Percentiles rank a stretch among this genome's conserved stretches.
These are phyloP conservation scores for Lasiommata megera DNA, from an alignment of 2,888 invertebrate genomes.

Conservation along the genomic window DNA sequence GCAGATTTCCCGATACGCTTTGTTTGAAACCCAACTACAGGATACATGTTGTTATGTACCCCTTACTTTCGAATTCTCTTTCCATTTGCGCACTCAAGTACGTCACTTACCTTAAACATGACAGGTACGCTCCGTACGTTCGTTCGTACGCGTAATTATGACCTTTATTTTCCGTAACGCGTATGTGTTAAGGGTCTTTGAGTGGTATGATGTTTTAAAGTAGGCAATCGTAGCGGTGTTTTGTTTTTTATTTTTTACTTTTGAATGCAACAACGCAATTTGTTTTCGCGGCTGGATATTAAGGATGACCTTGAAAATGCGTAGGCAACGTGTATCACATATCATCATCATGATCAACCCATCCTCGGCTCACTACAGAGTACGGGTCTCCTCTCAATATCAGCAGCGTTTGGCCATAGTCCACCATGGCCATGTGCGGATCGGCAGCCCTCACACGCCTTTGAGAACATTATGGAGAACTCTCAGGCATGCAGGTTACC, in stretches of 20 bases:
- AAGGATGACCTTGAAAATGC: too few relatives aligned
- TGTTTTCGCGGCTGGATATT: too few relatives aligned
- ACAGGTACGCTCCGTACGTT: constrained; percentile 22
- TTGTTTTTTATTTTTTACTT: not conserved
- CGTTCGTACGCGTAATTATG: constrained; percentile 23
- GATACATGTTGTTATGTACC: constrained; percentile 31
- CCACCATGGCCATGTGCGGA: too few relatives aligned
- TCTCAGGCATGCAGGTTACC: too few relatives aligned
- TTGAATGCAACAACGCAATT: too few relatives aligned
- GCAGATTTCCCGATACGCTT: constrained; percentile 53
- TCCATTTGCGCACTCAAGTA: constrained; percentile 36
- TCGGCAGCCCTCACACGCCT: too few relatives aligned
- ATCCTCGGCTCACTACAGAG: too few relatives aligned
- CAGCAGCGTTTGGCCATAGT: too few relatives aligned
- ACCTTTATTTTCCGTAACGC: constrained; percentile 26
- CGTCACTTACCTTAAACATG: constrained; percentile 34
- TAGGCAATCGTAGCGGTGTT: constrained; percentile 4
- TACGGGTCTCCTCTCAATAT: too few relatives aligned
- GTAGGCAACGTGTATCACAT: too few relatives aligned
- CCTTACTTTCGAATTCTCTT: constrained; percentile 37
- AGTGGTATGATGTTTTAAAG: constrained; percentile 10
- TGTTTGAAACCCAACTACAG: constrained; percentile 38
- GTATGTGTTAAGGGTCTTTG: constrained; percentile 11
- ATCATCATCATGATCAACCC: too few relatives aligned
- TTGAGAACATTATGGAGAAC: too few relatives aligned